A percentile compares a stretch with the other conserved stretches of the same genome.
These are phyloP conservation scores for Austrolebias charrua DNA, from an alignment of 2,797 vertebrate species.

Conservation along the genomic window DNA sequence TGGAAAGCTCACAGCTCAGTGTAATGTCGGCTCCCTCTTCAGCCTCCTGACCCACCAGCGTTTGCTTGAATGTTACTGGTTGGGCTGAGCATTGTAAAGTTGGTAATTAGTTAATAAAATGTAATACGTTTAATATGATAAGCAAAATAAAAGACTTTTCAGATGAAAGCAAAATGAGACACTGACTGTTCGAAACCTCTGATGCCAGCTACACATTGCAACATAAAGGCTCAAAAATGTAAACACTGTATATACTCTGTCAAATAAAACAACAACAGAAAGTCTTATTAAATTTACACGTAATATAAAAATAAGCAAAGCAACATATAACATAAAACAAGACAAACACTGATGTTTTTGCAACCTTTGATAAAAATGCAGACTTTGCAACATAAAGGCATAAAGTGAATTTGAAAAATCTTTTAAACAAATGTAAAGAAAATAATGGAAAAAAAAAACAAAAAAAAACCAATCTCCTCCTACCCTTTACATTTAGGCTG, in stretches of 20 bases:
- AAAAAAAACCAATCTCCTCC: too few species aligned
- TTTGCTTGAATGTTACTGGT: slow-evolving; percentile 59
- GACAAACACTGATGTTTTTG: not conserved
- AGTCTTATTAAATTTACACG: not conserved
- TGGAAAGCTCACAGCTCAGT: slow-evolving; percentile 69
- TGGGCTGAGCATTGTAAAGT: slow-evolving; percentile 61
- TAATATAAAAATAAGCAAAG: not conserved
- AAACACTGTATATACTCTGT: too few species aligned
- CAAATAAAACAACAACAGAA: too few species aligned
- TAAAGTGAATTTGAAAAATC: not conserved
- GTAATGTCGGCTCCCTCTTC: slow-evolving; percentile 58
- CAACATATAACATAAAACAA: not conserved
- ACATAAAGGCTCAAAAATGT: too few species aligned
- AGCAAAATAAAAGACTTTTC: too few species aligned
- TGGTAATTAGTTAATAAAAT: slow-evolving; percentile 9
- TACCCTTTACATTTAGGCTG: slow-evolving; percentile 51
- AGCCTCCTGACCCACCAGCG: slow-evolving; percentile 68
- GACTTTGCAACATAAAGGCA: not conserved
- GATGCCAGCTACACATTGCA: too few species aligned
- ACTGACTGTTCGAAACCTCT: too few species aligned
- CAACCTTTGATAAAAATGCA: not conserved
- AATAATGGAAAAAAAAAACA: too few species aligned
- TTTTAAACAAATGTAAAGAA: too few species aligned
- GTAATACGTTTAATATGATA: too few species aligned
- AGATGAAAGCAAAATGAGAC: too few species aligned